Conservation (phyloP, 2,797 vertebrate genomes). For the Loriculus beryllinus region DNA sequence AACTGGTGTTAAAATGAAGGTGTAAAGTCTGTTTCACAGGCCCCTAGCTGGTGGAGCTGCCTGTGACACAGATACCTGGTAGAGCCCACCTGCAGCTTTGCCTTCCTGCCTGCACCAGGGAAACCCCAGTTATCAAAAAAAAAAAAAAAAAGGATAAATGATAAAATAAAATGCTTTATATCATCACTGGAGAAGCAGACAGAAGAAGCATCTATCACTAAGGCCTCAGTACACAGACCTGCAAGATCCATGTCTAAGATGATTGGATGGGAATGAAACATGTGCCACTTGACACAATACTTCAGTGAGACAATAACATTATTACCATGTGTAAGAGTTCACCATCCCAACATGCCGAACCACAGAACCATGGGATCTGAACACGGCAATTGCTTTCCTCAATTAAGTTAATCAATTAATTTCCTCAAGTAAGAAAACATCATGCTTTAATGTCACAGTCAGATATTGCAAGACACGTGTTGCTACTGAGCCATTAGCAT, state of each 20-base stretch:
- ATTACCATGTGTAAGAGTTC: background rate
- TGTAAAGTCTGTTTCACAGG: background rate
- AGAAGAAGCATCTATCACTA: background rate
- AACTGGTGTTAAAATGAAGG: background rate
- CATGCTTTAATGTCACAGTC: background rate
- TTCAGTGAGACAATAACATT: background rate
- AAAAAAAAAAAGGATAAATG: background rate
- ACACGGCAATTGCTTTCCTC: background rate
- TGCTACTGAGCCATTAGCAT: background rate
- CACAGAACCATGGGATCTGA: background rate
- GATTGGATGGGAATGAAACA: fast-evolving
- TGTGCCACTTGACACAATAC: background rate
- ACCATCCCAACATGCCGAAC: background rate
- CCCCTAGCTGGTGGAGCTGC: background rate
- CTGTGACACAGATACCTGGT: background rate
- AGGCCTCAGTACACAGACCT: background rate
- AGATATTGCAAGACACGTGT: background rate
- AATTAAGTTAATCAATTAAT: background rate
- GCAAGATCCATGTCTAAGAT: background rate
- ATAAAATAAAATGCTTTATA: background rate
- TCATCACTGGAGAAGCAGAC: background rate
- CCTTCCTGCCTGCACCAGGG: background rate
- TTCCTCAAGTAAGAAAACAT: background rate
- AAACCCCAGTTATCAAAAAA: background rate
- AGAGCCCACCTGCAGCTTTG: background rate